Percentiles rank a stretch among this genome's conserved stretches.
These are phyloP conservation scores for Mythimna ferrago DNA, from an alignment of 2,888 invertebrate species.

Conservation along the genomic window DNA sequence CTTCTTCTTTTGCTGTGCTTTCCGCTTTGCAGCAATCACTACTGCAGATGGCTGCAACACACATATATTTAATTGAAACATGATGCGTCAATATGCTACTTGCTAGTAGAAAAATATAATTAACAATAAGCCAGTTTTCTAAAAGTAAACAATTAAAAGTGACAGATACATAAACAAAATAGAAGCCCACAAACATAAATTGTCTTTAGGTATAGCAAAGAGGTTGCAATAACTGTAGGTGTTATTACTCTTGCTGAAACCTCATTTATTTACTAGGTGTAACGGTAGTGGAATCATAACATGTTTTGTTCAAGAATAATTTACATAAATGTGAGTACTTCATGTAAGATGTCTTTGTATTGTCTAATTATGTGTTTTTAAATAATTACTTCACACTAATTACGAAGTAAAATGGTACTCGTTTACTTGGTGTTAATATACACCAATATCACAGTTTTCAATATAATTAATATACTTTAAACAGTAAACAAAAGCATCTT, in stretches of 20 bases:
- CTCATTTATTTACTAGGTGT: neutral
- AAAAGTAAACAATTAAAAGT: constrained; percentile 2
- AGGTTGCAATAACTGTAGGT: neutral
- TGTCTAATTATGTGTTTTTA: neutral
- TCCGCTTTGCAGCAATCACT: constrained; percentile 92
- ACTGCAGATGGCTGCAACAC: constrained; percentile 87
- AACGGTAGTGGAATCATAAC: neutral
- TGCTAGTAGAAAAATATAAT: neutral
- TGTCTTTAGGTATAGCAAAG: constrained; percentile 6
- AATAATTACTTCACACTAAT: constrained; percentile 2
- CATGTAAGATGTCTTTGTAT: neutral
- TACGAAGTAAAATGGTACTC: neutral
- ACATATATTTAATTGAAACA: constrained; percentile 40
- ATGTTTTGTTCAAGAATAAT: no score
- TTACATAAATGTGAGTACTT: no score
- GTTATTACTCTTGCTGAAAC: neutral
- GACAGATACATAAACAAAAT: constrained; percentile 4
- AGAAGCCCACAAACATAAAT: constrained; percentile 14
- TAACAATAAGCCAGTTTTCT: constrained; percentile 1
- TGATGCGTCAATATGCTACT: neutral
- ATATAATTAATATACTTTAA: neutral
- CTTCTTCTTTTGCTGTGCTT: constrained; percentile 91
- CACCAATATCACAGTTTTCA: no score
- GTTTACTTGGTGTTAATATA: neutral
- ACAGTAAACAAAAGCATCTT: neutral